Percentiles rank a stretch among this genome's conserved stretches.
Conservation (phyloP, 2,888 invertebrate species). For the Empis stercorea region DNA sequence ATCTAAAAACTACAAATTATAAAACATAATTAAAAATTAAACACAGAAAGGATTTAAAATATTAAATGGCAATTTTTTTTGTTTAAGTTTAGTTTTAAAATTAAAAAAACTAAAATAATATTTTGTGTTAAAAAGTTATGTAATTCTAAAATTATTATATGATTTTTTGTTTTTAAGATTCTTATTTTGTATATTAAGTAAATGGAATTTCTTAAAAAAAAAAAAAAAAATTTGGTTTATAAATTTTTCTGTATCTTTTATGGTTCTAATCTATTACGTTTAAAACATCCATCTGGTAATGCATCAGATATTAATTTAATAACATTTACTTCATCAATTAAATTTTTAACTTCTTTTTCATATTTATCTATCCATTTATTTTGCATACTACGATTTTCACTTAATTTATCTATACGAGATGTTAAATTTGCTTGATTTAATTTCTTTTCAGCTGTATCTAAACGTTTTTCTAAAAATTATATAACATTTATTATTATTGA, state of each 20-base stretch:
- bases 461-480: conserved; percentile 43
- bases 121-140: too few species aligned
- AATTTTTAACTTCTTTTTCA: conserved; percentile 56
- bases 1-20: too few species aligned
- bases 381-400: conserved; percentile 55
- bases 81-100: too few species aligned
- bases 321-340: conserved; percentile 67
- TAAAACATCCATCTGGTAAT: conserved; percentile 70
- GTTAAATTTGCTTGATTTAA: conserved; percentile 61
- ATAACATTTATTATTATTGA: not conserved
- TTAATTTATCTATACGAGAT: conserved; percentile 57
- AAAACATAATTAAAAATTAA: too few species aligned
- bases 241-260: too few species aligned
- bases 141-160: too few species aligned
- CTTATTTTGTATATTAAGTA: too few species aligned
- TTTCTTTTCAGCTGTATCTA: conserved; percentile 56
- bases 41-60: too few species aligned
- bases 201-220: too few species aligned
- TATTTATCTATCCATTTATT: conserved; percentile 68
- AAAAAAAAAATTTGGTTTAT: not conserved
- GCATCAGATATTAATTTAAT: conserved; percentile 67
- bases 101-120: too few species aligned
- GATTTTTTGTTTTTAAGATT: too few species aligned
- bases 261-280: conserved; percentile 58
- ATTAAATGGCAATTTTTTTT: too few species aligned